Evolutionary conservation across 2,888 invertebrate genomes (phyloP).

Genomic region (Cheilosia variabilis): DNA sequence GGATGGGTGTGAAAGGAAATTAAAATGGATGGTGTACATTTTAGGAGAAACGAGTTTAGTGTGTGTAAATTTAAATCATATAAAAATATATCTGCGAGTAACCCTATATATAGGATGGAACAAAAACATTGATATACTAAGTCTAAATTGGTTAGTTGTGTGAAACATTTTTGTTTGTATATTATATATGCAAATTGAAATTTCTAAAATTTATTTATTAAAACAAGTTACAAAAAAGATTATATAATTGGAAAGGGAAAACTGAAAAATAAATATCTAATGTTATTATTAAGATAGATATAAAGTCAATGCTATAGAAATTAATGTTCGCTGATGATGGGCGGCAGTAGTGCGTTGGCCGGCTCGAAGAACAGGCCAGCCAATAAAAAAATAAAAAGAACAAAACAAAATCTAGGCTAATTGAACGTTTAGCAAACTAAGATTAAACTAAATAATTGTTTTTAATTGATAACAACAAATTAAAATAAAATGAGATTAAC

Average conservation of each 20-base stretch:
- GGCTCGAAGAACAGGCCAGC: slow-evolving; percentile 38
- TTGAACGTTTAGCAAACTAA: slow-evolving; percentile 69
- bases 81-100: slow-evolving; percentile 33
- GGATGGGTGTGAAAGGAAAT: slow-evolving; percentile 23
- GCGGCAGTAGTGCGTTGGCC: slow-evolving; percentile 34
- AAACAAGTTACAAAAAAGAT: slow-evolving; percentile 30
- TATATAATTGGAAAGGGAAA: slow-evolving; percentile 33
- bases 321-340: slow-evolving; percentile 28
- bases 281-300: slow-evolving; percentile 65
- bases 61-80: slow-evolving; percentile 59
- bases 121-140: slow-evolving; percentile 33
- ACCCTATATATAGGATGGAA: slow-evolving; percentile 29
- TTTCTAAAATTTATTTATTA: slow-evolving; percentile 50
- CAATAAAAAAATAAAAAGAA: slow-evolving; percentile 2
- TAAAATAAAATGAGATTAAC: slow-evolving; percentile 64
- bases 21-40: slow-evolving; percentile 53
- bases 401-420: slow-evolving; percentile 50
- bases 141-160: slow-evolving; percentile 40
- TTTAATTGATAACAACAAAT: slow-evolving; percentile 72
- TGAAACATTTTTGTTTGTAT: slow-evolving; percentile 70
- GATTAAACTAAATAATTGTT: slow-evolving; percentile 74
- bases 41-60: slow-evolving; percentile 19
- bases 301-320: slow-evolving; percentile 46
- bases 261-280: slow-evolving; percentile 52
- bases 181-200: slow-evolving; percentile 74